phyloP scores from a whole-genome alignment of 2,888 invertebrate genomes.

The Cephalotes varians region DNA sequence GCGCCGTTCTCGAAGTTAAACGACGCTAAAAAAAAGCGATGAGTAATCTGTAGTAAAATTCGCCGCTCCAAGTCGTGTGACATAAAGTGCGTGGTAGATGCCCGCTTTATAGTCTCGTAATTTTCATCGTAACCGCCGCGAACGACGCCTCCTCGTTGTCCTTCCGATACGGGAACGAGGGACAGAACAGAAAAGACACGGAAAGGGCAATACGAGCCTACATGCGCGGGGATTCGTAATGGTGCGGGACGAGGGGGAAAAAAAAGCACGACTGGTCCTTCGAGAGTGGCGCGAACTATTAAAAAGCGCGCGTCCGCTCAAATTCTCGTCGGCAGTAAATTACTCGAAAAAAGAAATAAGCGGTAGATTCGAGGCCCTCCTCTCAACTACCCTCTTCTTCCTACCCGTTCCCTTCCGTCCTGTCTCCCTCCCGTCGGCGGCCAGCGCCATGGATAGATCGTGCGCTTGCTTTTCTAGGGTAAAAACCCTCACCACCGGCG shows the following conservation, averaged over 20 bases:
- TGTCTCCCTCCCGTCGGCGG: conserved; percentile 47
- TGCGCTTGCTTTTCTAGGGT: conserved; percentile 76
- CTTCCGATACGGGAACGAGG: conserved; percentile 56
- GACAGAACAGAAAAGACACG: conserved; percentile 22
- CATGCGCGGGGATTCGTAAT: not conserved
- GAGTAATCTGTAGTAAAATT: conserved; percentile 76
- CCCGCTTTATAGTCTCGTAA: conserved; percentile 74
- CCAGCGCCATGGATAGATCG: conserved; percentile 64
- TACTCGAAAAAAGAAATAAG: conserved; percentile 82
- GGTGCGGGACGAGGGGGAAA: not conserved
- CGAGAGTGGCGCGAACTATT: conserved; percentile 80
- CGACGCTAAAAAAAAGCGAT: conserved; percentile 64
- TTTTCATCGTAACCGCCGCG: conserved; percentile 72
- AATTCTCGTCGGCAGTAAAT: conserved; percentile 84
- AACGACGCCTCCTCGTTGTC: conserved; percentile 62
- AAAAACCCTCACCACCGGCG: conserved; percentile 76
- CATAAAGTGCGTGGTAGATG: conserved; percentile 70
- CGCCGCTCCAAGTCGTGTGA: conserved; percentile 59
- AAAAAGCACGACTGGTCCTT: conserved; percentile 68
- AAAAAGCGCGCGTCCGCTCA: conserved; percentile 83
- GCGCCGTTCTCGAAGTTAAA: conserved; percentile 36
- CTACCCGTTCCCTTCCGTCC: conserved; percentile 50
- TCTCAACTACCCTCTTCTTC: conserved; percentile 42
- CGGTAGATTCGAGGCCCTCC: conserved; percentile 65
- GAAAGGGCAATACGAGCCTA: conserved; percentile 33